phyloP scores from a whole-genome alignment of 1,140 invertebrate species.

The Wiebesia pumilae region DNA sequence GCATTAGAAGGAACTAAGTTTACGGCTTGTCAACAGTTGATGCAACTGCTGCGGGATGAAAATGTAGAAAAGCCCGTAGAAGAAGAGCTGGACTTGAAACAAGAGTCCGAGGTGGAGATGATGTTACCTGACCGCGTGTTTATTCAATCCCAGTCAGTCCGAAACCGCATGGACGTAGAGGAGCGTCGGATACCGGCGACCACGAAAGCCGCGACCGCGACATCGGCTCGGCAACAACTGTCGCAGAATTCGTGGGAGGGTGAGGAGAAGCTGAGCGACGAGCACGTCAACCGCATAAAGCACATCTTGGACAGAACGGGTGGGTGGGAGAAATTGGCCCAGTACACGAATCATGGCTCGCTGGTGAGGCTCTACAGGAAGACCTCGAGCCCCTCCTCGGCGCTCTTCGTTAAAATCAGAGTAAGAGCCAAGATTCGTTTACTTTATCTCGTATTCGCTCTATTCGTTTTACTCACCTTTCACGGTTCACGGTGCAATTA shows the following conservation, averaged over 20 bases:
- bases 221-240: not conserved
- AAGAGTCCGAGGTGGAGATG: conserved; percentile 51
- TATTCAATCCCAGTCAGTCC: not conserved
- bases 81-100: conserved; percentile 39
- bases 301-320: conserved; percentile 64
- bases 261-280: conserved; percentile 53
- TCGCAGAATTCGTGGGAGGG: not conserved
- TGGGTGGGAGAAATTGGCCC: conserved; percentile 68
- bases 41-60: conserved; percentile 52
- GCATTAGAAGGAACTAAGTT: not conserved
- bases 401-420: conserved; percentile 59
- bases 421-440: conserved; percentile 53
- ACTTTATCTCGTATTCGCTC: not conserved
- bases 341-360: conserved; percentile 64
- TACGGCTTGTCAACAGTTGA: conserved; percentile 54
- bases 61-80: conserved; percentile 5
- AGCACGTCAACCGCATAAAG: conserved; percentile 59
- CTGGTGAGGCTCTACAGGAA: conserved; percentile 58
- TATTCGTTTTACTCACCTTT: no score
- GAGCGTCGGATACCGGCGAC: not conserved
- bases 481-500: no score
- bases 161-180: not conserved
- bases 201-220: no score
- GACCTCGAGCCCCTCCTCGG: conserved; percentile 55
- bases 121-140: not conserved